phyloP scores from a whole-genome alignment of 2,888 invertebrate genomes.

The Thalpophila matura region DNA sequence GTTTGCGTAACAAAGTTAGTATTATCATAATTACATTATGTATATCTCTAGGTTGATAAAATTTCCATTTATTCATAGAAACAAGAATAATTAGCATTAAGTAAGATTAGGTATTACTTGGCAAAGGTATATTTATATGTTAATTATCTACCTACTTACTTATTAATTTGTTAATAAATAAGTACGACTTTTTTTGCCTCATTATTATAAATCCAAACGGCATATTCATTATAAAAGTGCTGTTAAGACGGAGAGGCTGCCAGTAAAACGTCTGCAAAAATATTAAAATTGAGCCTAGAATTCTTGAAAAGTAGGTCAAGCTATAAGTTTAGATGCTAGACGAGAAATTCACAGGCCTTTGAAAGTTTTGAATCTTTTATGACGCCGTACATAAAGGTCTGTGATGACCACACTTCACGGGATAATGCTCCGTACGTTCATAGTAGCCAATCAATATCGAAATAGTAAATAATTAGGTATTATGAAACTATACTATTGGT shows the following conservation, averaged over 20 bases:
- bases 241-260: slow-evolving; percentile 27
- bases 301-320: slow-evolving; percentile 51
- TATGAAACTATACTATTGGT: background rate
- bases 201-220: slow-evolving; percentile 21
- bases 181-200: background rate
- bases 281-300: slow-evolving; percentile 49
- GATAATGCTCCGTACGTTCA: slow-evolving; percentile 15
- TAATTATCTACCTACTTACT: background rate
- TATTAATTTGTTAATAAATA: no score
- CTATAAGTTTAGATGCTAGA: slow-evolving; percentile 43
- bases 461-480: background rate
- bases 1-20: slow-evolving; percentile 42
- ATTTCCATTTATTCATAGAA: slow-evolving; percentile 36
- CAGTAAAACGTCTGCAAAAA: slow-evolving; percentile 31
- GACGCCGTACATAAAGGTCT: slow-evolving; percentile 12
- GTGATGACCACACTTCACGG: slow-evolving; percentile 6
- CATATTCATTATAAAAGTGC: slow-evolving; percentile 48
- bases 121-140: background rate
- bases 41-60: slow-evolving; percentile 35
- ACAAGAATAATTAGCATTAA: background rate
- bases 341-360: slow-evolving; percentile 40
- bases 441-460: slow-evolving; percentile 1
- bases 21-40: slow-evolving; percentile 52
- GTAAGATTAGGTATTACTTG: background rate
- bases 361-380: slow-evolving; percentile 49